Conservation (phyloP, 2,113 vertebrate species). For the Passer montanus region DNA sequence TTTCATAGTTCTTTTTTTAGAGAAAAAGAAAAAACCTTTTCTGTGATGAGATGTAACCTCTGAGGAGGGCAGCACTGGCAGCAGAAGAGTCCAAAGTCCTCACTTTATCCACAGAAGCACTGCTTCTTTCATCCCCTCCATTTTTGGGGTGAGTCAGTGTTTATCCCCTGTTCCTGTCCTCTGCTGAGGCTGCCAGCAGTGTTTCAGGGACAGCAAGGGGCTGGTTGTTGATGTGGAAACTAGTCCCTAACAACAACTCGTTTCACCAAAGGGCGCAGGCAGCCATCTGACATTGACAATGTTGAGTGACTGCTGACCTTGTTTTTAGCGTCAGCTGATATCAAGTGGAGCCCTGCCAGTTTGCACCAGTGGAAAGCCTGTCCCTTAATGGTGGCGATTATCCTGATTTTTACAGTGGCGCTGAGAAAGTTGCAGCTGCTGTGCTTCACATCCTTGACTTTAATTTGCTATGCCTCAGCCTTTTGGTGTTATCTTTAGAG, state of each 20-base stretch:
- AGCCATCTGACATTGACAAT: constrained; percentile 4
- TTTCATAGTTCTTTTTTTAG: background rate
- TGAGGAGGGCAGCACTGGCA: background rate
- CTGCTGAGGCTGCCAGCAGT: background rate
- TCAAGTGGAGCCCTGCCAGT: constrained; percentile 35
- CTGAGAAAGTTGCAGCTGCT: constrained; percentile 20
- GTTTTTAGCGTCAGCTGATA: constrained; percentile 51
- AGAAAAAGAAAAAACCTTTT: background rate
- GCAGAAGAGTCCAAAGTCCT: background rate
- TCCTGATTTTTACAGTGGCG: background rate
- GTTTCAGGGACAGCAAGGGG: background rate
- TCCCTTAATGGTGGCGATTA: constrained; percentile 1
- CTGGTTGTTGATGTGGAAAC: background rate
- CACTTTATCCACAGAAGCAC: background rate
- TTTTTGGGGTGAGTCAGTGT: background rate
- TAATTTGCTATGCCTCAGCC: background rate
- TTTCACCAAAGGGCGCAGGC: constrained; percentile 40
- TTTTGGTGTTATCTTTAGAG: background rate
- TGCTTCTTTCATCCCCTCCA: background rate
- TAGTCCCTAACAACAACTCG: background rate
- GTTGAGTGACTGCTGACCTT: constrained; percentile 58
- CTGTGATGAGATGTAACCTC: background rate
- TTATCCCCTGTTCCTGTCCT: background rate
- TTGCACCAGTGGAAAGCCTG: constrained; percentile 53
- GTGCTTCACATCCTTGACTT: background rate